These are phyloP conservation scores for Carlito syrichta DNA, from an alignment of 2,113 vertebrate genomes.

Conservation along the genomic window DNA sequence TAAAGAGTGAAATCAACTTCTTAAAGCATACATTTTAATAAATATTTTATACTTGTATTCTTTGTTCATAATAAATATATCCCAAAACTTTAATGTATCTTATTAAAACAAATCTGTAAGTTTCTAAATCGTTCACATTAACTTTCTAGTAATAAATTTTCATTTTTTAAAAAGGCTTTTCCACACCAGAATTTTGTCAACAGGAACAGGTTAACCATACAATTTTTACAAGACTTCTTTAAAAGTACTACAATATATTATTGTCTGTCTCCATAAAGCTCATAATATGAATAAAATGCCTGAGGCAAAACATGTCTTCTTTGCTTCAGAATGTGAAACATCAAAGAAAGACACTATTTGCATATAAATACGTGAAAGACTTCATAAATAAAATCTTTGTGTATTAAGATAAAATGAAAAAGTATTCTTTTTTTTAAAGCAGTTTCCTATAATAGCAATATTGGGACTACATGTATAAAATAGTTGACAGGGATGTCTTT, in stretches of 20 bases:
- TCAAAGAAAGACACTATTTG: constrained; percentile 60
- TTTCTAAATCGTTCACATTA: constrained; percentile 57
- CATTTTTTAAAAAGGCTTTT: background rate
- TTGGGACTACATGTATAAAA: background rate
- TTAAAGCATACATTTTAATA: background rate
- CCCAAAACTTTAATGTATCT: background rate
- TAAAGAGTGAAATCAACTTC: background rate
- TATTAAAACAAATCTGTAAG: constrained; percentile 30
- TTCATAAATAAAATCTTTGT: constrained; percentile 71
- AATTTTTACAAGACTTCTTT: constrained; percentile 54
- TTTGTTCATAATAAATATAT: background rate
- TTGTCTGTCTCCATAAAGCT: constrained; percentile 51
- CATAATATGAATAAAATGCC: constrained; percentile 53
- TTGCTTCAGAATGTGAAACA: constrained; percentile 39
- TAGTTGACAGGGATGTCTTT: constrained; percentile 8
- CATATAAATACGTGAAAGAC: constrained; percentile 48
- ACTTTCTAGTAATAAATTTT: background rate
- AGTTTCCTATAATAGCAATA: constrained; percentile 60
- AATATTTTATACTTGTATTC: background rate
- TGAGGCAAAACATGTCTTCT: constrained; percentile 50
- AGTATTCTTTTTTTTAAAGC: constrained; percentile 36
- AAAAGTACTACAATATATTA: constrained; percentile 60
- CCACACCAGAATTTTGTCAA: constrained; percentile 50
- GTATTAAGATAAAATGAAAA: constrained; percentile 54
- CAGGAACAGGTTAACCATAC: constrained; percentile 49